Base-by-base conservation (phyloP, 2,888 invertebrate species). In the Pristionchus maxplancki region DNA sequence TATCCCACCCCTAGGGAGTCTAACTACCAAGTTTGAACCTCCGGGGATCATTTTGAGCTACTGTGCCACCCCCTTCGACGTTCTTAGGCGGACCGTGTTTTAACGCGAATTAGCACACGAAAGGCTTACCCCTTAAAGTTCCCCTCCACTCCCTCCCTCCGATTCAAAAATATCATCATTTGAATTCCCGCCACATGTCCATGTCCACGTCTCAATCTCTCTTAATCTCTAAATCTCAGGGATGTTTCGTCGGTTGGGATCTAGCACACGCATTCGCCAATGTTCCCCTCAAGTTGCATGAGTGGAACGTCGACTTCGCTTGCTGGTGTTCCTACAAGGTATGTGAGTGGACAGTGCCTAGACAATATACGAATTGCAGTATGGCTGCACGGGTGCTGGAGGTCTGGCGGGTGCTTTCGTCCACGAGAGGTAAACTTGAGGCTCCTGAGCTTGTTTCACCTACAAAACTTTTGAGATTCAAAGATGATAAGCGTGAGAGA, bases 291-390 rank as follows among this genome's bases (percentile, higher is more conserved):
- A 90, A 95, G 31, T 94, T 96, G 11, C 96, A 96, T 93, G 95
- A 96, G 83, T 96, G 96, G 96, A 95, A 95, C 82, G 96, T 96
- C 1, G 96, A 96, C 94, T 96, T 96, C 93, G 96, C 96, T n/a
- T 95, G 95, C 89, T 96, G 96, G 96, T 96, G 96, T 92, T 95
- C 96, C 3, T 96, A 96, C 92, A 96, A 95, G 31, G 88, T 88
- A 9, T 20, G 74, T 34, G 40, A 40, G 13, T n/a, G 3, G 17
- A 17, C 5, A 28, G 20, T 6, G 50, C 0, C 17, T 20, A 44
- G 50, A 50, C 6, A 13, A 85, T 83, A 37, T 9, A 24, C 58
- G 58, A 1, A 44, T 81, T 88, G 24, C 67, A 94, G 87, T 94
- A 93, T 86, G 94, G 93, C 15, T 92, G 93, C 82, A 91, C 93